phyloP scores from a whole-genome alignment of 2,113 vertebrate genomes.

The Poicephalus meyeri region DNA sequence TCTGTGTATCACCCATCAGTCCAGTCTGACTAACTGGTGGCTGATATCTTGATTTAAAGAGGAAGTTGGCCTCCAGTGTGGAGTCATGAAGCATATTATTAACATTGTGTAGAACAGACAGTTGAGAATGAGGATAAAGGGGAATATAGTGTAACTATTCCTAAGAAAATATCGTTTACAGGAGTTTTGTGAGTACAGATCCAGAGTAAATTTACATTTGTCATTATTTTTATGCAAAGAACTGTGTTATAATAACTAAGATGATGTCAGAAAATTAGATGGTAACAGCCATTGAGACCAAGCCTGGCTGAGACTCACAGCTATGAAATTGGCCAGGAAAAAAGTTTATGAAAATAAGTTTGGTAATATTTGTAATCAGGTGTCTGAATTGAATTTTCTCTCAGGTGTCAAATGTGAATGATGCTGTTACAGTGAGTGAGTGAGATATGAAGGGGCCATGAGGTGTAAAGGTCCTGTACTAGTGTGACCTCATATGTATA shows the following conservation, averaged over 20 bases:
- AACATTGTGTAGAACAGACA: neutral
- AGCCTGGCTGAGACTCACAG: neutral
- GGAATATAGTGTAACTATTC: neutral
- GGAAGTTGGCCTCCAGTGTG: neutral
- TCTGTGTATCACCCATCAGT: neutral
- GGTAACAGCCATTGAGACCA: neutral
- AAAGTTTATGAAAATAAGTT: neutral
- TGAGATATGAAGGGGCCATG: neutral
- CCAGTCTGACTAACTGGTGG: neutral
- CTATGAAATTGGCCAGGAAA: neutral
- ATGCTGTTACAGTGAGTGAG: neutral
- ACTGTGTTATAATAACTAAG: neutral
- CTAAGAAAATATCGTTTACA: neutral
- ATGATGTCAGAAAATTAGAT: neutral
- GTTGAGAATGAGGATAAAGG: neutral
- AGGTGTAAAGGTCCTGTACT: neutral
- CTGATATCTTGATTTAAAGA: neutral
- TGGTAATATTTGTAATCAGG: neutral
- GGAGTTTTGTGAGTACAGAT: neutral
- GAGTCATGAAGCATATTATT: neutral
- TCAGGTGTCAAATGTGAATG: neutral
- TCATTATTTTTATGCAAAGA: neutral
- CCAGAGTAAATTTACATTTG: neutral
- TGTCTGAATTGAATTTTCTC: neutral
- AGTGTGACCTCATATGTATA: neutral